Evolutionary conservation across 2,888 invertebrate species (phyloP).

Genomic region (Agrochola circellaris): DNA sequence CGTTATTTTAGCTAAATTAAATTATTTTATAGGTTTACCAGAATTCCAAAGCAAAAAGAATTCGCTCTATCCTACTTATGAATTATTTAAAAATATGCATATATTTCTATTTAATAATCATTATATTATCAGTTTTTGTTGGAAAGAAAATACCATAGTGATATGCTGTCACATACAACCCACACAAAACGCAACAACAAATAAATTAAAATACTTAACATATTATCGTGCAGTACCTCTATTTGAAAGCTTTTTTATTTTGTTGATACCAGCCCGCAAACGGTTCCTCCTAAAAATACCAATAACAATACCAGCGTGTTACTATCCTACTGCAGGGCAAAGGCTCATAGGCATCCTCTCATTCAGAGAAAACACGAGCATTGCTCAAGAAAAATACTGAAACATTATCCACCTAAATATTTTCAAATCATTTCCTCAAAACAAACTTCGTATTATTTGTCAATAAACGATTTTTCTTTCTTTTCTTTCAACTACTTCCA

Average conservation of each 20-base stretch:
- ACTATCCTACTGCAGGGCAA: background rate
- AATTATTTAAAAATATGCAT: conserved; percentile 34
- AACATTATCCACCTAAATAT: background rate
- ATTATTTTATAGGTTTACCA: conserved; percentile 24
- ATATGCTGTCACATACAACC: background rate
- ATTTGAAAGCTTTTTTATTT: background rate
- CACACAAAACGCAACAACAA: background rate
- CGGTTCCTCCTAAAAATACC: background rate
- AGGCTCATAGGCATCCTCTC: too few species aligned
- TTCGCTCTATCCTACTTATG: background rate
- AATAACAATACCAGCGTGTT: background rate
- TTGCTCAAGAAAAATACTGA: background rate
- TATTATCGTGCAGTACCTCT: background rate
- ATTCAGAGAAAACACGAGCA: background rate
- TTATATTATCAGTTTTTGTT: background rate
- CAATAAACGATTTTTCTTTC: too few species aligned
- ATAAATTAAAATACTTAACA: background rate
- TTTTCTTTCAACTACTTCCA: too few species aligned
- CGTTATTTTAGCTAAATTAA: conserved; percentile 2
- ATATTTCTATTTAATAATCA: conserved; percentile 22
- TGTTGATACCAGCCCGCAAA: background rate
- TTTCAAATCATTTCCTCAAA: background rate
- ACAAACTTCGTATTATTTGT: background rate
- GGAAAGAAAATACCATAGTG: background rate
- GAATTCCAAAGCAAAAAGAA: conserved; percentile 8